Evolutionary conservation across 2,888 invertebrate species (phyloP), one percentile per base, ranked within the genome.

Genomic region (Ferdinandea cuprea): DNA sequence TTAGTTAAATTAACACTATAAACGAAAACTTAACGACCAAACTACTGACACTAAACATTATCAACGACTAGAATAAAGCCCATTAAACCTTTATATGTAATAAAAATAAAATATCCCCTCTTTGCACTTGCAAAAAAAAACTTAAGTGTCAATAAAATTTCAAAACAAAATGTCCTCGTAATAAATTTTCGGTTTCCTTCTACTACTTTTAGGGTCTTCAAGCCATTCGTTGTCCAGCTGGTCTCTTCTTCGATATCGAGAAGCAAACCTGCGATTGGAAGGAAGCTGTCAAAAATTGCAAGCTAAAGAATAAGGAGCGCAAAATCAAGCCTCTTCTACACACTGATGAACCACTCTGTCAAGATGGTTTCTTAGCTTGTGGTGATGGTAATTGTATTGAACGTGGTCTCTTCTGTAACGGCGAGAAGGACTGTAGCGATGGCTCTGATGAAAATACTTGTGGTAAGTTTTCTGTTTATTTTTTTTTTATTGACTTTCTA

Each of bases 221-320:
- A 94, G 97, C 97, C 28, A 96, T 97, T 89, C 94, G 97, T 91
- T 97, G 97, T 90, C 97, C 97, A 44, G 96, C 97, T 69, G 97
- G 97, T 91, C 92, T 98, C 87, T 97, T 93, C 92, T 98, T 98
- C 92, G 97, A 98, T 91, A 97, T 97, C 89, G 97, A 97, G 90
- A 97, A 97, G 91, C 97, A 98, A 91, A 97, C 97, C 2, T 98
- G 97, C 89, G 97, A 97, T 90, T 98, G 97, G 97, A 97, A 96
- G 90, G 96, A 95, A 85, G 94, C 97, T 2, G 97, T 97, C n/a
- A 96, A 96, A 91, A 97, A 97, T 91, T 98, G 97, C 92, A 96
- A 96, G 89, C 90, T 95, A 87, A 97, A 97, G 92, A 96, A 95
- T 91, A 97, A 97, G 90, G 97, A 96, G 89, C 94, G 96, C 85